Conservation (phyloP, 1,140 invertebrate genomes). For the Heterodera carotae region DNA sequence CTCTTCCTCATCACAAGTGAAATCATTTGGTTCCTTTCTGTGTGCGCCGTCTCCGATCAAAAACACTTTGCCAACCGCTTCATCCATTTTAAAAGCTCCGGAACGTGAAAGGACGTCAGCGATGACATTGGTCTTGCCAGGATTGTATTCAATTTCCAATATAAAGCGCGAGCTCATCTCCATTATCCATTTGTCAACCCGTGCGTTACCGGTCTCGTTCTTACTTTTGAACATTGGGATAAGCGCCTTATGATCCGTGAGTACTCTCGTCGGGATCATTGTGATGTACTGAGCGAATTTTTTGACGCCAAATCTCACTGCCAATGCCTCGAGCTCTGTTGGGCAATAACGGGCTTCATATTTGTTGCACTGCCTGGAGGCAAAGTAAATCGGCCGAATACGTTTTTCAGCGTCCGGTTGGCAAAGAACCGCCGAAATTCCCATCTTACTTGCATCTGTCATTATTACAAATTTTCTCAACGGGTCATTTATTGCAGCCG, state of each 20-base stretch:
- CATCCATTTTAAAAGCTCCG: background rate
- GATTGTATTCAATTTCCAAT: slow-evolving; percentile 5
- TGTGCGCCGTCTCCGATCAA: background rate
- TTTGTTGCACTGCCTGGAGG: slow-evolving; percentile 15
- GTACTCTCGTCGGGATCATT: background rate
- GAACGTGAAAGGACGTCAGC: slow-evolving; percentile 10
- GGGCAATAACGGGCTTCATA: slow-evolving; percentile 10
- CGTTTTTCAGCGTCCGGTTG: background rate
- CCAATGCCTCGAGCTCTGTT: slow-evolving; percentile 15
- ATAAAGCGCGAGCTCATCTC: slow-evolving; percentile 4
- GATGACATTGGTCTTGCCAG: slow-evolving; percentile 9
- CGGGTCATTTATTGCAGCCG: background rate
- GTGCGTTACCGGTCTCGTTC: slow-evolving; percentile 15
- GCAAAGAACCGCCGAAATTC: slow-evolving; percentile 11
- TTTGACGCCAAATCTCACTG: slow-evolving; percentile 14
- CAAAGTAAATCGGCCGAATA: slow-evolving; percentile 17
- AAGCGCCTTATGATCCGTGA: slow-evolving; percentile 17
- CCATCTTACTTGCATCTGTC: slow-evolving; percentile 18
- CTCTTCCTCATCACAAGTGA: background rate
- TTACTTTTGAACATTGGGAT: slow-evolving; percentile 13
- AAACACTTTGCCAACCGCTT: background rate
- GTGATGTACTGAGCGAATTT: slow-evolving; percentile 15
- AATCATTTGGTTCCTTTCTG: background rate
- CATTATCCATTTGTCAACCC: slow-evolving; percentile 9
- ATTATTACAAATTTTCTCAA: slow-evolving; percentile 6